A percentile compares a stretch with the other conserved stretches of the same genome.
Evolutionary conservation across 2,888 invertebrate species (phyloP).

Genomic region (Andrena marginata): DNA sequence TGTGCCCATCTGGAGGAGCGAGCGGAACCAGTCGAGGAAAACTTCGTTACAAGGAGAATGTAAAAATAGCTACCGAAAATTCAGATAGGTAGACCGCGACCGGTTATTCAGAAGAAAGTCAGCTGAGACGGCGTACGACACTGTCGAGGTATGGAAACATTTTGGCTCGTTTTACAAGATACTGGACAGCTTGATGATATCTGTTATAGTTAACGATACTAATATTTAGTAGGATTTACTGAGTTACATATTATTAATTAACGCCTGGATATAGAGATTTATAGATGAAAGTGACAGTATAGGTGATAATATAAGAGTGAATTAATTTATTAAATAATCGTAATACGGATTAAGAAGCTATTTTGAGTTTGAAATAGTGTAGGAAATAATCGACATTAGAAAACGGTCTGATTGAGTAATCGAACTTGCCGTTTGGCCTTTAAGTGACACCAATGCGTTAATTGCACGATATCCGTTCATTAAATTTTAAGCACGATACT

Average conservation of each 20-base stretch:
- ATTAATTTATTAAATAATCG: neutral
- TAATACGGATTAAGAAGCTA: no score
- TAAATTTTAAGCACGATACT: neutral
- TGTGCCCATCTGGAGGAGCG: neutral
- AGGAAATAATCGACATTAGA: neutral
- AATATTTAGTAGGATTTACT: no score
- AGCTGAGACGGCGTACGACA: neutral
- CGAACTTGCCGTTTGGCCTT: neutral
- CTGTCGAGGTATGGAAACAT: neutral
- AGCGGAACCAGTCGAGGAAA: neutral
- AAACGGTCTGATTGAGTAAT: neutral
- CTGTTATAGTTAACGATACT: neutral
- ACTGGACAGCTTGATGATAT: neutral
- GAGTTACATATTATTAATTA: neutral
- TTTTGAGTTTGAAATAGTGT: neutral
- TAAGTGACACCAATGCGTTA: constrained; percentile 8
- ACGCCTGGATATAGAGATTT: neutral
- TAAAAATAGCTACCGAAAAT: constrained; percentile 21
- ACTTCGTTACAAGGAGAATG: neutral
- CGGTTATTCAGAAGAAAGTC: neutral
- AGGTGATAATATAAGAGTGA: neutral
- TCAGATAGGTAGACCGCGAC: neutral
- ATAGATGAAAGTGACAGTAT: neutral
- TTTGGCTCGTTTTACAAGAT: neutral
- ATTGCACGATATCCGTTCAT: constrained; percentile 3